These are phyloP conservation scores for Phylloscopus collybita DNA, from an alignment of 2,797 vertebrate genomes.

Conservation along the genomic window DNA sequence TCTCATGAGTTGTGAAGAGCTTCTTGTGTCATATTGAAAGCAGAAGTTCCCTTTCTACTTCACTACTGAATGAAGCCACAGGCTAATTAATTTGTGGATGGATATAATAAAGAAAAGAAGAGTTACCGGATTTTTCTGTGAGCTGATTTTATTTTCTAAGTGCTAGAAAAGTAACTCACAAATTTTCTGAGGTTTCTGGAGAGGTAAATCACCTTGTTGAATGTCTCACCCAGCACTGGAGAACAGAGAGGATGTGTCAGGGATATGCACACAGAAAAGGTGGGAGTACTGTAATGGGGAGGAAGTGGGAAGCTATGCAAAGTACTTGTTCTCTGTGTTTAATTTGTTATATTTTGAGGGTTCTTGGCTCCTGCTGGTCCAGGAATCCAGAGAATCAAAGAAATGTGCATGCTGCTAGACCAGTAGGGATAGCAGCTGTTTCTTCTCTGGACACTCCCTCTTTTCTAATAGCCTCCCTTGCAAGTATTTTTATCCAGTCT, in stretches of 20 bases:
- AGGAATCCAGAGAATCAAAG: constrained; percentile 32
- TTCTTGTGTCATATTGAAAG: not conserved
- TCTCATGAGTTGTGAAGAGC: not conserved
- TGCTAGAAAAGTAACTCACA: not conserved
- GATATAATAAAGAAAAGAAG: not conserved
- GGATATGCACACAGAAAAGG: not conserved
- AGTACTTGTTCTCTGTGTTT: not conserved
- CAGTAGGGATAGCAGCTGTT: constrained; percentile 12
- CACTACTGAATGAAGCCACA: not conserved
- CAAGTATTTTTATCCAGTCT: not conserved
- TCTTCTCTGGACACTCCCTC: not conserved
- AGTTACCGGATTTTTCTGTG: not conserved
- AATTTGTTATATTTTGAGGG: not conserved
- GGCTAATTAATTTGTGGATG: not conserved
- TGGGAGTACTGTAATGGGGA: not conserved
- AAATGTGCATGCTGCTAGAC: not conserved
- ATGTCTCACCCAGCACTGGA: not conserved
- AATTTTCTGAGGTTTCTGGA: not conserved
- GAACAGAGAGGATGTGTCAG: not conserved
- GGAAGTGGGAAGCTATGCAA: not conserved
- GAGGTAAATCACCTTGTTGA: not conserved
- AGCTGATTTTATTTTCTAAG: not conserved
- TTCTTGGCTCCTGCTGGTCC: constrained; percentile 10
- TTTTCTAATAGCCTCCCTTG: not conserved
- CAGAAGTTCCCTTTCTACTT: not conserved